Base-by-base conservation (phyloP, 2,797 vertebrate species). In the Amazona ochrocephala region DNA sequence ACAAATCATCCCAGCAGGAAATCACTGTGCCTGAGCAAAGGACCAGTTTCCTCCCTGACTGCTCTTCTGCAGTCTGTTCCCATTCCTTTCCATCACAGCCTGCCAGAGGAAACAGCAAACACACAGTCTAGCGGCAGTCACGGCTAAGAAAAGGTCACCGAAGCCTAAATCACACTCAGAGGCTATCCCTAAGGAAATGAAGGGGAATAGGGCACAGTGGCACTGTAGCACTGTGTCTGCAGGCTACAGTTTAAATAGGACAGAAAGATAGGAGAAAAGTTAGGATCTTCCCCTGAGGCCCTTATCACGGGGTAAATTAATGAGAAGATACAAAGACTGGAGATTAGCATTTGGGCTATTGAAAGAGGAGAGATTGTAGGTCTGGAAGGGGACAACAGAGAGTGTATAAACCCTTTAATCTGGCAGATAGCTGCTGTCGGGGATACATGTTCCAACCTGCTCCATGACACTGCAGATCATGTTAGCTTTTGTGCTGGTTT, bases 401-500 rank as follows among this genome's bases (percentile, higher is more conserved):
- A 86, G 76, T 12, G 32, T 53, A 84, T 51, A 89, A 65, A 88
- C 53, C 56, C 89, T 97, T 96, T 96, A 88, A 97, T 97, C 95
- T 89, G 87, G 81, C 83, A 78, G 89, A 74, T n/a, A 77, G 70
- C 1, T 17, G 56, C 87, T 94, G 94, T 51, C 4, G 0, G 56
- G 67, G 71, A 77, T 73, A 50, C 74, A 21, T 32, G 73, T 34
- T 94, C 87, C 92, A 91, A 65, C 87, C 84, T 94, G 74, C 87
- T 96, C 91, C 79, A 48, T 93, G 95, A 84, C 89, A 92, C 77
- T 47, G 66, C 42, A 75, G 94, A 87, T 95, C 89, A 60, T 71
- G 79, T 85, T 92, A 72, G 95, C 89, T 84, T 97, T 97, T 95
- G 89, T 84, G 79, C 68, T 41, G 73, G 51, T 91, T 94, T 97